Conservation (phyloP, 2,797 vertebrate species). For the Carcharodon carcharias region DNA sequence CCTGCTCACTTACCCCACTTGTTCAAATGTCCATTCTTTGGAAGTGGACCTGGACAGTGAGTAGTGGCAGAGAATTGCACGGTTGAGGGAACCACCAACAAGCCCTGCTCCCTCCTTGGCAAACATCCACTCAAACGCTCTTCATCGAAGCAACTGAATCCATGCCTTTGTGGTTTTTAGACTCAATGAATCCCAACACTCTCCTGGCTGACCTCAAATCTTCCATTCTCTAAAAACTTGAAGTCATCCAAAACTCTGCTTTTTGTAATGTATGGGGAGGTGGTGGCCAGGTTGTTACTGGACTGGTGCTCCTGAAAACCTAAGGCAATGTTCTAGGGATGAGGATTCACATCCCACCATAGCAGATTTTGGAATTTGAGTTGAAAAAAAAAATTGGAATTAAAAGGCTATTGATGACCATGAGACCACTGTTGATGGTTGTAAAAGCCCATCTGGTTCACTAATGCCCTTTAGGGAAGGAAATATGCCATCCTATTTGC, state of each 20-base stretch:
- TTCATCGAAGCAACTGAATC: neutral
- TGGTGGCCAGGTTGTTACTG: too few relatives aligned
- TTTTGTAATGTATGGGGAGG: too few relatives aligned
- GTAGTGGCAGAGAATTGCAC: neutral
- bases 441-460: too few relatives aligned
- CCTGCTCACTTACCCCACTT: neutral
- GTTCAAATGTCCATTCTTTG: neutral
- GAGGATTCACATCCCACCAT: too few relatives aligned
- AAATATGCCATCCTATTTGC: too few relatives aligned
- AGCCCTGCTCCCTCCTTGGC: neutral
- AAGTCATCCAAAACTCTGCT: neutral
- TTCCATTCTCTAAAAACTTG: neutral
- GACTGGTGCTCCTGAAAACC: too few relatives aligned
- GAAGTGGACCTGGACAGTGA: neutral
- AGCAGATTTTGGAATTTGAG: too few relatives aligned
- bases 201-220: neutral
- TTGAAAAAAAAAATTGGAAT: too few relatives aligned
- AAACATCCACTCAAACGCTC: neutral
- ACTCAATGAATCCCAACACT: neutral
- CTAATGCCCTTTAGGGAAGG: too few relatives aligned
- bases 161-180: neutral
- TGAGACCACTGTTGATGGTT: too few relatives aligned
- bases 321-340: too few relatives aligned
- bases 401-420: too few relatives aligned
- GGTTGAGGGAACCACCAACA: neutral